A percentile compares a stretch with the other conserved stretches of the same genome.
Conservation (phyloP, 2,888 invertebrate species). For the Apotomis betuletana region DNA sequence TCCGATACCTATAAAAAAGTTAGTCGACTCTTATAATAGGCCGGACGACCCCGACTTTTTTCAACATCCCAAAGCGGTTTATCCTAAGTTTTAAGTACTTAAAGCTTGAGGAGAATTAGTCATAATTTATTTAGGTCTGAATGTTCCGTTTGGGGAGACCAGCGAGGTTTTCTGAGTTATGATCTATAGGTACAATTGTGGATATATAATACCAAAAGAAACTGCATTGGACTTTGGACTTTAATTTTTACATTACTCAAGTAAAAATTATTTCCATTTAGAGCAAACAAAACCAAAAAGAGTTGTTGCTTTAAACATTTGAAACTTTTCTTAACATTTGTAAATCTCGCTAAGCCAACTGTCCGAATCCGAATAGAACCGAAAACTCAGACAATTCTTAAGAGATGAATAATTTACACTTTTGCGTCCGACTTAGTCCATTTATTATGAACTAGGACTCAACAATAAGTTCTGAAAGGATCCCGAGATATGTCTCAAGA, state of each 20-base stretch:
- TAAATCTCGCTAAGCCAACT: conserved; percentile 3
- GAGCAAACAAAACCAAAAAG: too few species aligned
- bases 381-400: conserved; percentile 25
- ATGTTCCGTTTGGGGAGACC: neutral
- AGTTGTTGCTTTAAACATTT: too few species aligned
- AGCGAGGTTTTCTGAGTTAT: neutral
- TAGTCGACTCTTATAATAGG: conserved; percentile 12
- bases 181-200: too few species aligned
- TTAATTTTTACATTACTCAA: too few species aligned
- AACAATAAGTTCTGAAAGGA: conserved; percentile 18
- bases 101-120: conserved; percentile 30
- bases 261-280: too few species aligned
- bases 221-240: too few species aligned
- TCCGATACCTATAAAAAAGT: conserved; percentile 33
- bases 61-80: conserved; percentile 30
- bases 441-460: conserved; percentile 34
- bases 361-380: conserved; percentile 7
- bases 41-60: conserved; percentile 12
- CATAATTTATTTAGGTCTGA: conserved; percentile 35
- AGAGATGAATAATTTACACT: conserved; percentile 32
- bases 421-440: conserved; percentile 18
- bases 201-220: too few species aligned
- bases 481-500: conserved; percentile 14
- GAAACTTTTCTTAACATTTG: conserved; percentile 8
- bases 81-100: conserved; percentile 36